phyloP scores from a whole-genome alignment of 2,888 invertebrate genomes.

The Hoplodrina blanda region DNA sequence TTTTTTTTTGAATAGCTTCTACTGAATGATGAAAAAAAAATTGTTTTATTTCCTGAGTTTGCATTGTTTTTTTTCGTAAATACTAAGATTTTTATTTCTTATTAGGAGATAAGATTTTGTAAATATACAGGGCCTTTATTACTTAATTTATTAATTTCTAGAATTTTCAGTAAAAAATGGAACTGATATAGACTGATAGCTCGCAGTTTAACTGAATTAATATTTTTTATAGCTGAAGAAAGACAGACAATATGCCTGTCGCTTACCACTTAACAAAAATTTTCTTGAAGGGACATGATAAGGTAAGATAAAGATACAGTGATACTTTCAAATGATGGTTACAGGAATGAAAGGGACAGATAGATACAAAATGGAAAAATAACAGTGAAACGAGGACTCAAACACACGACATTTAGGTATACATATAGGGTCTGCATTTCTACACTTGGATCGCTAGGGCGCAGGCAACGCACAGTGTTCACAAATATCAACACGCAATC shows the following conservation, averaged over 20 bases:
- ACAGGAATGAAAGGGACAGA: conserved; percentile 32
- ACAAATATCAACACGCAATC: conserved; percentile 70
- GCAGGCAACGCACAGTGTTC: conserved; percentile 85
- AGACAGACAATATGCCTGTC: not conserved
- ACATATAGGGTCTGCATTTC: conserved; percentile 74
- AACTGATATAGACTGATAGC: not conserved
- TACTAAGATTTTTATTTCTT: no score
- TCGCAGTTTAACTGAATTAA: not conserved
- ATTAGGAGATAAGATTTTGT: no score
- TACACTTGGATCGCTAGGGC: conserved; percentile 87
- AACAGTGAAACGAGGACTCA: conserved; percentile 62
- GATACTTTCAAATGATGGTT: conserved; percentile 11
- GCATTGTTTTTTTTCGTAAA: no score
- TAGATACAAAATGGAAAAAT: conserved; percentile 51
- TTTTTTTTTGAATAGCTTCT: no score
- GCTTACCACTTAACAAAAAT: not conserved
- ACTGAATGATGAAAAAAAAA: no score
- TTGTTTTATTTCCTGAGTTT: no score
- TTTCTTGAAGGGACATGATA: not conserved
- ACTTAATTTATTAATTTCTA: no score
- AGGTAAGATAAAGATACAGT: not conserved
- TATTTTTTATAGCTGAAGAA: not conserved
- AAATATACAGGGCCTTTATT: no score
- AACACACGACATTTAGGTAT: conserved; percentile 58
- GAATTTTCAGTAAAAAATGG: not conserved